These are phyloP conservation scores for Dolomedes plantarius DNA, from an alignment of 2,888 invertebrate species.

Conservation along the genomic window DNA sequence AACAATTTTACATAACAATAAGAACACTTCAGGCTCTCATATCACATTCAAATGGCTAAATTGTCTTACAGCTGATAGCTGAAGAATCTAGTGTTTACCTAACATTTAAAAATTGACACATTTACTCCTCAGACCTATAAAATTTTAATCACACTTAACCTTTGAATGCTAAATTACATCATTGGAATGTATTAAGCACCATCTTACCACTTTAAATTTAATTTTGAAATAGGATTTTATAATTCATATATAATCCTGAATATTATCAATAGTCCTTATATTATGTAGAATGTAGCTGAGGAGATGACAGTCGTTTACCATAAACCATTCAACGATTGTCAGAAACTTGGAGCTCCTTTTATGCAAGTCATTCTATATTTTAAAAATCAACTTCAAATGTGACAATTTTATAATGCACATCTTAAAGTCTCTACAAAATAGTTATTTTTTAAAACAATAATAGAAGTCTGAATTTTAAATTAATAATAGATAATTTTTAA, in stretches of 20 bases:
- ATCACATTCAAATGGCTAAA: constrained; percentile 70
- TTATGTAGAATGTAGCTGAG: not conserved
- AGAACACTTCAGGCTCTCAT: constrained; percentile 67
- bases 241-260: not conserved
- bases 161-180: constrained; percentile 12
- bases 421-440: too few species aligned
- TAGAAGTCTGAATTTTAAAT: too few species aligned
- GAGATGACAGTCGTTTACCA: not conserved
- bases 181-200: constrained; percentile 42
- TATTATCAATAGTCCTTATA: not conserved
- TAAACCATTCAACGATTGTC: not conserved
- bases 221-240: not conserved
- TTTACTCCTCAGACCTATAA: not conserved
- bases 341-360: not conserved
- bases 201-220: not conserved
- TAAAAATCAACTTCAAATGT: too few species aligned
- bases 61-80: constrained; percentile 9
- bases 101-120: constrained; percentile 25
- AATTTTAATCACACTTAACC: not conserved
- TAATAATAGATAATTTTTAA: too few species aligned
- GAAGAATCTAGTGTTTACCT: constrained; percentile 26
- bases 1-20: constrained; percentile 63
- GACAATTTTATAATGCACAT: too few species aligned
- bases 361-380: too few species aligned
- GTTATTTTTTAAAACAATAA: too few species aligned